These are phyloP conservation scores for Drosophila multiciliata DNA, from an alignment of 2,888 invertebrate species.

Conservation along the genomic window DNA sequence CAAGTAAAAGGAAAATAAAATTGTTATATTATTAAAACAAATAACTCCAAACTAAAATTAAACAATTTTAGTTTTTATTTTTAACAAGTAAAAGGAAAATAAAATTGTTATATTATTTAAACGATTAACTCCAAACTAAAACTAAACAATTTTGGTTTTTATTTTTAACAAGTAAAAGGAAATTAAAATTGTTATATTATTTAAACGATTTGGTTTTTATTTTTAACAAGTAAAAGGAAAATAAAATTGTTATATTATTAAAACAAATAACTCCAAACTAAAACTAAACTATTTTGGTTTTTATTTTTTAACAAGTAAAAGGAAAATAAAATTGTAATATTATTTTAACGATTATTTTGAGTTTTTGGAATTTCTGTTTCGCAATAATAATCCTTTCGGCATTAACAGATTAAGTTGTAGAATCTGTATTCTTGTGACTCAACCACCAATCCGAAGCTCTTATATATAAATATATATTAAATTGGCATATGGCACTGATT, in stretches of 20 bases:
- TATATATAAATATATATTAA: neutral
- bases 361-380: neutral
- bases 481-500: neutral
- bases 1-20: too few relatives aligned
- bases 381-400: neutral
- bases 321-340: neutral
- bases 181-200: too few relatives aligned
- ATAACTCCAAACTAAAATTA: neutral
- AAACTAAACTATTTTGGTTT: neutral
- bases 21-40: too few relatives aligned
- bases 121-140: too few relatives aligned
- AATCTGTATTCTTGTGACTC: neutral
- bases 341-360: neutral
- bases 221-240: too few relatives aligned
- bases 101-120: neutral
- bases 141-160: too few relatives aligned
- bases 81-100: neutral
- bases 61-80: neutral
- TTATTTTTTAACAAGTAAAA: neutral
- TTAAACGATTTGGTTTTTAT: too few relatives aligned
- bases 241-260: too few relatives aligned
- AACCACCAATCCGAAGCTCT: neutral
- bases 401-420: too few relatives aligned
- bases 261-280: neutral
- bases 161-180: too few relatives aligned